Base-by-base conservation (phyloP, 1,140 invertebrate species). In the Hypsibius dujardini region DNA sequence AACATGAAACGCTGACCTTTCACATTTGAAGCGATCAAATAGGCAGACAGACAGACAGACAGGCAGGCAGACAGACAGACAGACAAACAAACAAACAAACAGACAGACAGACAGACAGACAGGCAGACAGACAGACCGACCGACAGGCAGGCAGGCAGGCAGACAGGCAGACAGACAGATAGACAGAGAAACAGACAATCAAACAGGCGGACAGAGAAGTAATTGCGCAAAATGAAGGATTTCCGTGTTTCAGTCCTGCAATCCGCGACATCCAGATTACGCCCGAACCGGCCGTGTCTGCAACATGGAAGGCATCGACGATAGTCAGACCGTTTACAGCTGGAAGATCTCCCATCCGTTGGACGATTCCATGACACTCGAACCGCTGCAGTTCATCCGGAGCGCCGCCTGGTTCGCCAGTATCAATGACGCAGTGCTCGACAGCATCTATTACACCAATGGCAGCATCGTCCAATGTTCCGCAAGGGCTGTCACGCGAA, bases 381-480 rank as follows among this genome's bases (percentile, higher is more conserved):
- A 73, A 70, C 74, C 75, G 28, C 71, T 81, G 12, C 72, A 75
- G 47, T 76, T 79, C 72, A 75, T 81, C 1, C 76, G 77, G 59
- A 76, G 78, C 2, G 76, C 75, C 45, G 78, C 80, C 15, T 80
- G 79, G 72, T 80, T 81, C 70, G 75, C 80, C 1, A 74, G 75
- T n/a, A 77, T 79, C 7, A 75, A 77, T 50, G 70, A 62, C 7
- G 77, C 79, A 59, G 77, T 77, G 0, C 75, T 81, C 2, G 80
- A 81, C 73, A 80, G 79, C 71, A 79, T 81, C 42, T 81, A 81
- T 71, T 81, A 80, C 72, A 72, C 75, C 47, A 74, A 76, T 74
- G 80, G 80, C 80, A 81, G 79, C 71, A 72, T 76, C 47, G 75
- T 82, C 0, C 77, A 79, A 73, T 82, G 80, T 73, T 74, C 75